These are phyloP conservation scores for Botia almorhae DNA, from an alignment of 2,797 vertebrate genomes.

Conservation along the genomic window DNA sequence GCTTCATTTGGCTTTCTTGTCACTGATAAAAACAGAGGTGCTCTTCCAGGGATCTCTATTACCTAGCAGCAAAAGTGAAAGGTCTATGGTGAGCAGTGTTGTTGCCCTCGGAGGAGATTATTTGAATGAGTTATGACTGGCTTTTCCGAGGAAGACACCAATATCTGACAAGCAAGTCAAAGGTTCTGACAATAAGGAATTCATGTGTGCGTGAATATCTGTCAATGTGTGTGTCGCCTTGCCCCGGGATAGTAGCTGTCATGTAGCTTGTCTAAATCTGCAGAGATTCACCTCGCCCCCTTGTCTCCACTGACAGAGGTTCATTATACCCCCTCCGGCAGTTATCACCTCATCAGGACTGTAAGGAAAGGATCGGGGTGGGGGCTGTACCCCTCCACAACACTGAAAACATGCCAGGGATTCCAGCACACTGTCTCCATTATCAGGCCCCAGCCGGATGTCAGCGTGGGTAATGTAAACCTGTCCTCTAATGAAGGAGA, in stretches of 20 bases:
- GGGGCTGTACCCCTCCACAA: slow-evolving; percentile 38
- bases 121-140: slow-evolving; percentile 41
- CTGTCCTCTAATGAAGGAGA: slow-evolving; percentile 56
- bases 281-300: slow-evolving; percentile 22
- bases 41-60: background rate
- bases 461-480: slow-evolving; percentile 58
- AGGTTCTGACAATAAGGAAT: slow-evolving; percentile 57
- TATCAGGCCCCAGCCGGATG: slow-evolving; percentile 50
- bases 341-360: slow-evolving; percentile 71
- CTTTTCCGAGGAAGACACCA: slow-evolving; percentile 44
- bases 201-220: slow-evolving; percentile 39
- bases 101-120: slow-evolving; percentile 35
- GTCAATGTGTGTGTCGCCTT: slow-evolving; percentile 24
- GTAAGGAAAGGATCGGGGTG: slow-evolving; percentile 65
- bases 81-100: background rate
- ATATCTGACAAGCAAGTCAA: slow-evolving; percentile 50
- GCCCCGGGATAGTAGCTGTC: slow-evolving; percentile 34
- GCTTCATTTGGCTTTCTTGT: background rate
- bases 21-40: slow-evolving; percentile 46
- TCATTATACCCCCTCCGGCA: slow-evolving; percentile 54
- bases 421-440: slow-evolving; percentile 51
- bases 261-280: slow-evolving; percentile 37
- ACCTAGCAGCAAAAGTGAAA: slow-evolving; percentile 4
- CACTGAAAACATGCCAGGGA: slow-evolving; percentile 55
- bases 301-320: slow-evolving; percentile 44